Evolutionary conservation across 2,797 vertebrate species (phyloP), one percentile per base, ranked within the genome.

Genomic region (Mus caroli): DNA sequence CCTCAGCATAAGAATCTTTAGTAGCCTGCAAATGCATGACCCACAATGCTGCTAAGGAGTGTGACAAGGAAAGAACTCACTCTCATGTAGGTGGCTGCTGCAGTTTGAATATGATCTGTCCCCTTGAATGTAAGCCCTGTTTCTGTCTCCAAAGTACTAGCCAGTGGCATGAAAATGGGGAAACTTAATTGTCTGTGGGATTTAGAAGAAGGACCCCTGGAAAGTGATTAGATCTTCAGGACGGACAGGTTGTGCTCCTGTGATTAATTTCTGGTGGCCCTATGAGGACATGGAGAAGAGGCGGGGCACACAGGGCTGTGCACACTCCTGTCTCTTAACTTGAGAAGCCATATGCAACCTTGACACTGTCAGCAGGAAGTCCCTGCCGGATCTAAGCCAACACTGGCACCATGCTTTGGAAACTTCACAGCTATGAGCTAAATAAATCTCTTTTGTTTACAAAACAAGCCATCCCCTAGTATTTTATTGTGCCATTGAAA

Each of bases 401-500:
- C 50, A 58, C 52, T 24, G 22, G 52, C 6, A 43, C 69, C n/a
- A 4, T 56, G 40, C 54, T 62, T 34, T 77, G 54, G 19, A 60
- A 46, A 60, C 37, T 40, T 89, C 71, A 62, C 19, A 75, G 71
- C 43, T 82, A 37, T 34, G 56, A 83, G 43, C 43, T 64, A 43
- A 89, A 54, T 54, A 34, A 94, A 62, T 56, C 40, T 69, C 64
- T 94, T 76, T 76, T 83, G 43, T 76, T 54, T 75, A 43, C 64
- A 83, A 62, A 88, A 50, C 71, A 80, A 94, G 17, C 54, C 64
- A 88, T 50, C 14, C 52, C 69, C 12, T 7, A 50, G 64, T 22
- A 40, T 82, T 50, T 62, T 88, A 56, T 93, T 73, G 60, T 52
- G 43, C 22, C 75, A 78, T 71, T 67, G 64, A 88, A 89, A 89